A percentile compares a stretch with the other conserved stretches of the same genome.
Evolutionary conservation across 53 echinoderm and acorn worm species (phyloP).

Genomic region (Henricia sp.): DNA sequence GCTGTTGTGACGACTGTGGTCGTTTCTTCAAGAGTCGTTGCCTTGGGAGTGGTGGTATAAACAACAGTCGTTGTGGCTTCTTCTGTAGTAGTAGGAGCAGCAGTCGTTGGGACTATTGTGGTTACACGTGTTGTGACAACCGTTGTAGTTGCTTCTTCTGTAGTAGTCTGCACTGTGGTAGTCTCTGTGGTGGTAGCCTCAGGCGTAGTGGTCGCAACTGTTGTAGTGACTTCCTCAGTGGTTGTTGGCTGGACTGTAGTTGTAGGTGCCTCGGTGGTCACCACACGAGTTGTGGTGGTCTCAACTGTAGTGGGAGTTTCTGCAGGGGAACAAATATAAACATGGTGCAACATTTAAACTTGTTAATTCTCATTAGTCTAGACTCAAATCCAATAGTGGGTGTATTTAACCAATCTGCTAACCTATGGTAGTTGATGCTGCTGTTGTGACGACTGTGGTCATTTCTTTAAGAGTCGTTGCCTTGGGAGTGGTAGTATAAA

Average conservation of each 20-base stretch:
- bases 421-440: too few relatives aligned
- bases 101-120: conserved; percentile 4
- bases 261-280: not conserved
- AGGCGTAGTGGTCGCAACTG: too few relatives aligned
- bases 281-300: not conserved
- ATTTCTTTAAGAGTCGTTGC: too few relatives aligned
- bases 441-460: too few relatives aligned
- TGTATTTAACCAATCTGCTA: too few relatives aligned
- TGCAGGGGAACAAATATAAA: too few relatives aligned
- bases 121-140: not conserved
- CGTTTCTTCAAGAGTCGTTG: conserved; percentile 17
- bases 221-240: not conserved
- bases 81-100: conserved; percentile 9
- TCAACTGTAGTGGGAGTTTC: too few relatives aligned
- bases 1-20: not conserved
- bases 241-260: not conserved
- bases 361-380: too few relatives aligned
- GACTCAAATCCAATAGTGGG: too few relatives aligned
- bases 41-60: not conserved
- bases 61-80: too few relatives aligned
- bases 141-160: not conserved
- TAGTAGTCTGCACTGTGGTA: not conserved
- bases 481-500: too few relatives aligned
- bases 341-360: too few relatives aligned
- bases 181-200: not conserved